Evolutionary conservation across 2,113 vertebrate species (phyloP).

Genomic region (Zosterops borbonicus): DNA sequence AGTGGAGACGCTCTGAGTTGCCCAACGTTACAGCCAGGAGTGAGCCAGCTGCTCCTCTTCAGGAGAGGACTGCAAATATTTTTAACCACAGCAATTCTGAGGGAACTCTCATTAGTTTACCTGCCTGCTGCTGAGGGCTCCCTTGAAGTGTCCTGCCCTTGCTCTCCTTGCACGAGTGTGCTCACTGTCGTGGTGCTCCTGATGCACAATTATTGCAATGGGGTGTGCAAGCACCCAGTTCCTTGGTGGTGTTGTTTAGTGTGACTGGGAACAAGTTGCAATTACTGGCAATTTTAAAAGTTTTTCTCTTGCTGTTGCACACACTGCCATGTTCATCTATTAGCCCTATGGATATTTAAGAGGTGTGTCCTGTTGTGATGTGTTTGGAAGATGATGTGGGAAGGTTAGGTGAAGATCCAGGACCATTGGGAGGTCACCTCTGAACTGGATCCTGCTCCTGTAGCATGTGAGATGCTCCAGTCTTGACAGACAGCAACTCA

Average conservation of each 20-base stretch:
- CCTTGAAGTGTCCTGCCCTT: not conserved
- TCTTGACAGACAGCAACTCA: not conserved
- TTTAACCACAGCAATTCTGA: not conserved
- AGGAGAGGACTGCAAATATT: not conserved
- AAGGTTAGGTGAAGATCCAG: not conserved
- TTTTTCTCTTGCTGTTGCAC: not conserved
- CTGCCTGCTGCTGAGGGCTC: not conserved
- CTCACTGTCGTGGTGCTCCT: rapidly evolving
- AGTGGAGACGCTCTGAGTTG: conserved; percentile 14
- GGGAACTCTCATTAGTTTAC: not conserved
- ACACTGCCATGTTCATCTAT: not conserved
- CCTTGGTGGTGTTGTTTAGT: not conserved
- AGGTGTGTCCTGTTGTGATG: rapidly evolving
- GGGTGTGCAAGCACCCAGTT: rapidly evolving
- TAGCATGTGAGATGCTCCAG: not conserved
- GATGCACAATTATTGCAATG: rapidly evolving
- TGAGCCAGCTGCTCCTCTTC: not conserved
- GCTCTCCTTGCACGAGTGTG: not conserved
- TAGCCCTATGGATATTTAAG: not conserved
- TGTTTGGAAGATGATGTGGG: not conserved
- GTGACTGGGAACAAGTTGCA: not conserved
- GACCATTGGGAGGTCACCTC: not conserved
- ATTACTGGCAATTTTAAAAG: not conserved
- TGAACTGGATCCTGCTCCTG: not conserved
- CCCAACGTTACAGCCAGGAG: not conserved